Base-by-base conservation (phyloP, 2,888 invertebrate genomes). In the Criorhina ranunculi region DNA sequence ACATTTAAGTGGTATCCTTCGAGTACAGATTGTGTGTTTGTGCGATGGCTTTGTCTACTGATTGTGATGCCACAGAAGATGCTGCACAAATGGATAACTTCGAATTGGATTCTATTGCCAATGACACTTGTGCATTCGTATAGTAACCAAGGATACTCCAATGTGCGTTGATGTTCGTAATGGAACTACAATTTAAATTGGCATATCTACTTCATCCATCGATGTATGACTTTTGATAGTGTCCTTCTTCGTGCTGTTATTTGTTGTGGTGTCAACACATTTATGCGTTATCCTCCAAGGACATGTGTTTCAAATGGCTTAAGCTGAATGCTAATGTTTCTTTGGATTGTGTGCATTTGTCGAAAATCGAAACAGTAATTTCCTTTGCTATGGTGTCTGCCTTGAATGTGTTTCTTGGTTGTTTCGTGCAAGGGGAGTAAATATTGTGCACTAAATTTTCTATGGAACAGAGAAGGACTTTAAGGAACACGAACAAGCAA, bases 291-390 rank as follows among this genome's bases (percentile, higher is more conserved):
- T 53, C 29, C 3, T 9, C n/a, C 77, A 69, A 69, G 76, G 67
- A 60, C 11, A 11, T n/a, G n/a, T n/a, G n/a, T n/a, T n/a, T n/a
- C 1, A 9, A 17, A 59, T 59, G 19, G 40, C 35, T 31, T 33
- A 59, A 66, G 7, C n/a, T 17, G 31, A 5, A 46, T 24, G 53
- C 11, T 33, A 53, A 53, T 53, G n/a, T 3, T n/a, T n/a, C 19
- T 31, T 55, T 12, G 6, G 33, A 19, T 29, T 46, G n/a, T 57
- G 35, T 57, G 19, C n/a, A 49, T 51, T 35, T 12, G 35, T 49
- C 33, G 24, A 42, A 79, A 72, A 53, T 73, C 66, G 49, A 67
- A 79, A 67, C 44, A 75, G 53, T 60, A 55, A 75, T 67, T 55
- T 62, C 8, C 9, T 15, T n/a, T 53, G 35, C 55, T 49, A 75